Evolutionary conservation across 2,797 vertebrate species (phyloP).

Genomic region (Acipenser oxyrinchus): DNA sequence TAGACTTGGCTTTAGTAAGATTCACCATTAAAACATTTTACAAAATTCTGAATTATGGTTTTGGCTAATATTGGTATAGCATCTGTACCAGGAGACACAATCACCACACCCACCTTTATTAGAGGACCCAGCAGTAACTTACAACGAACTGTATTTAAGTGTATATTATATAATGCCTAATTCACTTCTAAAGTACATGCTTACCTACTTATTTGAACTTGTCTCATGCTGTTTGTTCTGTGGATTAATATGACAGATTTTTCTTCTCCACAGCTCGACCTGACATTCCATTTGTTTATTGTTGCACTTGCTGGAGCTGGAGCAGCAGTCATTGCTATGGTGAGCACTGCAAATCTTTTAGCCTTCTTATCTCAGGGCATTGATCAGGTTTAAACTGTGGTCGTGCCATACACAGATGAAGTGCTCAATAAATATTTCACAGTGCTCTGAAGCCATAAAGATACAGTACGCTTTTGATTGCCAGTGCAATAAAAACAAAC

Average conservation of each 20-base stretch:
- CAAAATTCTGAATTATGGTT: no score
- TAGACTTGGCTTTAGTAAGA: no score
- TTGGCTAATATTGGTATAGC: no score
- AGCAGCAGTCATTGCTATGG: constrained; percentile 95
- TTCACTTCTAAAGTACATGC: no score
- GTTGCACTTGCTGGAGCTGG: constrained; percentile 93
- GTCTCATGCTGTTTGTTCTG: no score
- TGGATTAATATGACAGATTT: not conserved
- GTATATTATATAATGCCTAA: no score
- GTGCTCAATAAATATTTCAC: not conserved
- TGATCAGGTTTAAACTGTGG: not conserved
- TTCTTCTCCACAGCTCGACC: constrained; percentile 71
- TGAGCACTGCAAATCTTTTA: constrained; percentile 46
- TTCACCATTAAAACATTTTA: not conserved
- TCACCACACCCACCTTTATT: no score
- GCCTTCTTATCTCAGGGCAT: not conserved
- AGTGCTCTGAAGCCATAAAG: not conserved
- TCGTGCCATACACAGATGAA: not conserved
- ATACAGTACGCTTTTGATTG: not conserved
- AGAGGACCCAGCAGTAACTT: no score
- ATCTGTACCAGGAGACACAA: not conserved
- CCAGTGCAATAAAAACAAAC: not conserved
- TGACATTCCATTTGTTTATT: constrained; percentile 98
- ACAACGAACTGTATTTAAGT: no score
- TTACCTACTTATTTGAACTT: no score